Evolutionary conservation across 2,888 invertebrate species (phyloP).

Genomic region (Temnothorax rugatulus): DNA sequence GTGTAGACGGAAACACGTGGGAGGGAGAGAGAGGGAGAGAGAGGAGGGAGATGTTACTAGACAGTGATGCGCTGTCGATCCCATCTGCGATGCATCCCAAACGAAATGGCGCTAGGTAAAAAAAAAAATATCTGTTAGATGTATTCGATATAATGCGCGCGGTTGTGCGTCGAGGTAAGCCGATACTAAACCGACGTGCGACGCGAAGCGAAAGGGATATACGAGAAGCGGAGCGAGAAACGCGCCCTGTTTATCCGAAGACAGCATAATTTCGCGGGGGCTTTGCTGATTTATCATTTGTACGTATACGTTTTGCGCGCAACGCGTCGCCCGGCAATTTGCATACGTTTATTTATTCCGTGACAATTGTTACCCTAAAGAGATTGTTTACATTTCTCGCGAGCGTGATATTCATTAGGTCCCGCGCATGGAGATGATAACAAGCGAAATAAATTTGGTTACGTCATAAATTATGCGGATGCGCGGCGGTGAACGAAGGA

Average conservation of each 20-base stretch:
- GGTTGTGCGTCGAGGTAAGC: not conserved
- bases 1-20: slow-evolving; percentile 37
- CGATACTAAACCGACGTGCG: not conserved
- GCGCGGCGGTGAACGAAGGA: slow-evolving; percentile 43
- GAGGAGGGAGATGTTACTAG: not conserved
- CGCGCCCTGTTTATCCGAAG: slow-evolving; percentile 19
- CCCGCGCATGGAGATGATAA: slow-evolving; percentile 37
- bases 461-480: slow-evolving; percentile 45
- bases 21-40: not conserved
- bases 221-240: not conserved
- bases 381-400: slow-evolving; percentile 54
- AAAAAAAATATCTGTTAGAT: not conserved
- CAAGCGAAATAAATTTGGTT: slow-evolving; percentile 53
- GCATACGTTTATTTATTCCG: slow-evolving; percentile 48
- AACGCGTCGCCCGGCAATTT: slow-evolving; percentile 21
- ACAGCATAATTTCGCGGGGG: slow-evolving; percentile 7
- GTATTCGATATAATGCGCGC: not conserved
- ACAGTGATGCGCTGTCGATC: slow-evolving; percentile 34
- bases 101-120: slow-evolving; percentile 29
- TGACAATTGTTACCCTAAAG: slow-evolving; percentile 49
- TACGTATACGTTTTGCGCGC: not conserved
- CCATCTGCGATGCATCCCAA: slow-evolving; percentile 2
- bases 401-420: slow-evolving; percentile 45
- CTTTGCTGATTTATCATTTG: slow-evolving; percentile 40
- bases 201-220: too few relatives aligned